Evolutionary conservation across 2,113 vertebrate species (phyloP).

Genomic region (Hippocampus guttulatus): DNA sequence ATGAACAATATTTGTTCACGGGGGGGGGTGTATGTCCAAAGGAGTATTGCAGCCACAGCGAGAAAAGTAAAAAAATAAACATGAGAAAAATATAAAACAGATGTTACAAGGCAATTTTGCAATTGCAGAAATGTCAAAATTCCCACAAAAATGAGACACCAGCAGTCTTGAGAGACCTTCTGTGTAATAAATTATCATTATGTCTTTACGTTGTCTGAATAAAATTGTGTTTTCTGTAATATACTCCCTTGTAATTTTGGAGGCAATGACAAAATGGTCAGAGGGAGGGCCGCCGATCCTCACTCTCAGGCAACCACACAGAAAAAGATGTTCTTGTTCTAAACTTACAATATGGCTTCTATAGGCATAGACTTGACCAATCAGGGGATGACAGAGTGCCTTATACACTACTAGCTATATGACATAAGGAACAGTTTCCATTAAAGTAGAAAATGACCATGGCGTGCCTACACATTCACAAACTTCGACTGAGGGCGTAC

Average conservation of each 20-base stretch:
- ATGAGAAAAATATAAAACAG: not conserved
- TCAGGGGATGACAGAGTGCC: slow-evolving; percentile 29
- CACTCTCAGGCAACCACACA: slow-evolving; percentile 23
- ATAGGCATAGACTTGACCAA: slow-evolving; percentile 23
- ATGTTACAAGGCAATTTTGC: not conserved
- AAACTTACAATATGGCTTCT: slow-evolving; percentile 50
- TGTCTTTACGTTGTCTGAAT: no score
- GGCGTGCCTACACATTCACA: slow-evolving; percentile 67
- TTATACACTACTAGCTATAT: slow-evolving; percentile 32
- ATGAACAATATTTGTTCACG: not conserved
- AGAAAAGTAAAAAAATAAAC: not conserved
- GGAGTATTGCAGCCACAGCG: not conserved
- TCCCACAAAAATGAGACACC: not conserved
- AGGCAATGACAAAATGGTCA: slow-evolving; percentile 5
- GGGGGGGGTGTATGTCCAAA: not conserved
- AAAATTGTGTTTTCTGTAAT: not conserved
- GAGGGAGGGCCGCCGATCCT: slow-evolving; percentile 30
- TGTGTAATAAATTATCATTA: not conserved
- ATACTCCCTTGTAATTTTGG: not conserved
- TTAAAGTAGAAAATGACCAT: slow-evolving; percentile 61
- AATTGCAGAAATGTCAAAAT: not conserved
- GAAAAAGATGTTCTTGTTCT: not conserved
- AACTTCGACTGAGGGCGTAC: slow-evolving; percentile 68
- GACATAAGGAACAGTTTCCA: slow-evolving; percentile 51
- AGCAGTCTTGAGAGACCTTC: not conserved